These are phyloP conservation scores for Embiotoca jacksoni DNA, from an alignment of 2,113 vertebrate genomes.

Conservation along the genomic window DNA sequence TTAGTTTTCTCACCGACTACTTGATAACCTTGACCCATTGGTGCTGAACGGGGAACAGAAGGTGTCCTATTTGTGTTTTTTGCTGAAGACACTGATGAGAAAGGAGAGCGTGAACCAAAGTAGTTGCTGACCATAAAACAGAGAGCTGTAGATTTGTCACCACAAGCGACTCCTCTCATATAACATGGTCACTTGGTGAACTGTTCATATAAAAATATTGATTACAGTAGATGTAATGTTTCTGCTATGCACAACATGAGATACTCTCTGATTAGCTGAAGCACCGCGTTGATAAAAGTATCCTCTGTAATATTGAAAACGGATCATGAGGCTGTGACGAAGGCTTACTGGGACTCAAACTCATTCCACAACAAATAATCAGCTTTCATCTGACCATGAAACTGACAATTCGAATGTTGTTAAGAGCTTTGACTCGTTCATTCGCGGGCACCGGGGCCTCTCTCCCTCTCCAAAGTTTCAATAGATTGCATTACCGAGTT, in stretches of 20 bases:
- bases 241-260: background rate
- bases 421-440: conserved; percentile 49
- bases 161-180: background rate
- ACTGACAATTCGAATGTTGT: conserved; percentile 9
- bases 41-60: too few species aligned
- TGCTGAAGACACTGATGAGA: too few species aligned
- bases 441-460: conserved; percentile 19
- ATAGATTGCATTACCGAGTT: conserved; percentile 45
- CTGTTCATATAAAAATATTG: background rate
- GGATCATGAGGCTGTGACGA: conserved; percentile 19
- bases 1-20: background rate
- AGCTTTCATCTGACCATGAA: conserved; percentile 22
- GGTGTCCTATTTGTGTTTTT: too few species aligned
- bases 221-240: background rate
- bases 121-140: too few species aligned
- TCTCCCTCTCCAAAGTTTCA: conserved; percentile 39
- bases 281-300: background rate
- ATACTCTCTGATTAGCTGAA: conserved; percentile 1
- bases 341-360: conserved; percentile 25
- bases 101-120: too few species aligned
- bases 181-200: background rate
- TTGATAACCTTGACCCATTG: background rate
- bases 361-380: conserved; percentile 37
- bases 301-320: conserved; percentile 2
- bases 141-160: too few species aligned